These are phyloP conservation scores for Drosophila setifemur DNA, from an alignment of 1,140 invertebrate species.

Conservation along the genomic window DNA sequence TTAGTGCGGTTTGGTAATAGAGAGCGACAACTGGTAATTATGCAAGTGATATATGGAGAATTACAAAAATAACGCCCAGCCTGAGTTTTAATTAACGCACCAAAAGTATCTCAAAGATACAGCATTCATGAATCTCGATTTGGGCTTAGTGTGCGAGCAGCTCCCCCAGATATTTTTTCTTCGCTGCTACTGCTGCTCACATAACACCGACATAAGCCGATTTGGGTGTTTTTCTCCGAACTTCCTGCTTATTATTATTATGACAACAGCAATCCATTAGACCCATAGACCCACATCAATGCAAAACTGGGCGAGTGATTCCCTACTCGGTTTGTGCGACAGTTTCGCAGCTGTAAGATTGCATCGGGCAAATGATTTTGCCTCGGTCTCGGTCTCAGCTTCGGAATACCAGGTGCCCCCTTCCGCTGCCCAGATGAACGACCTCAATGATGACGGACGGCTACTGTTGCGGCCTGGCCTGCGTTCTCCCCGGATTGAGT, in stretches of 20 bases:
- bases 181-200: constrained; percentile 17
- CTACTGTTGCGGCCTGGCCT: constrained; percentile 12
- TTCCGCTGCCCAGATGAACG: constrained; percentile 52
- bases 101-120: constrained; percentile 35
- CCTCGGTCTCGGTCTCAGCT: not conserved
- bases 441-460: constrained; percentile 43
- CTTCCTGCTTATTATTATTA: constrained; percentile 76
- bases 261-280: constrained; percentile 33
- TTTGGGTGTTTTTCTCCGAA: constrained; percentile 49
- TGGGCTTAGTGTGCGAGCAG: constrained; percentile 23
- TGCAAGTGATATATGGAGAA: constrained; percentile 50
- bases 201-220: constrained; percentile 72
- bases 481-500: constrained; percentile 40
- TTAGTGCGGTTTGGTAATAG: constrained; percentile 63
- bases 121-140: constrained; percentile 46
- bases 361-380: constrained; percentile 7
- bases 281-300: constrained; percentile 38
- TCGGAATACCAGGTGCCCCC: too few relatives aligned
- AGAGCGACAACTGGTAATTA: constrained; percentile 54
- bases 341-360: constrained; percentile 18
- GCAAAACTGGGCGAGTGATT: constrained; percentile 14
- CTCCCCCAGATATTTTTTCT: constrained; percentile 6
- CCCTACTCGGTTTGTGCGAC: not conserved
- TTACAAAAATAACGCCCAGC: constrained; percentile 19
- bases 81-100: constrained; percentile 45